Conservation (phyloP, 2,113 vertebrate species). For the Aegotheles bennettii region DNA sequence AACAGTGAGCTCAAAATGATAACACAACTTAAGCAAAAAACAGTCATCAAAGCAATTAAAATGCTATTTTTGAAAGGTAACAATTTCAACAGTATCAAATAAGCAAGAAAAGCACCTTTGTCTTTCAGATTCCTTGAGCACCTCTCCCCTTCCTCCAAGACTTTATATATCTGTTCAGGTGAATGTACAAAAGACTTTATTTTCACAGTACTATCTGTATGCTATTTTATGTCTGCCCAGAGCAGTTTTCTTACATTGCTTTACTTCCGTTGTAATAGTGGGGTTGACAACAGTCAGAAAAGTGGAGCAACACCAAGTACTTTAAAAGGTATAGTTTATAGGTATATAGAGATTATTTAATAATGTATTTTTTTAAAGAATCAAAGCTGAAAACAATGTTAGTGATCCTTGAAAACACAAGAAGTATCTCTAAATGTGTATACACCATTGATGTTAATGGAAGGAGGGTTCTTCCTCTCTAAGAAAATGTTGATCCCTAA, state of each 20-base stretch:
- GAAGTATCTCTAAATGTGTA: not conserved
- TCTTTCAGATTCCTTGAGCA: not conserved
- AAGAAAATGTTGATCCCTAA: not conserved
- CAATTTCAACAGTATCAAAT: not conserved
- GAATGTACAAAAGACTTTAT: not conserved
- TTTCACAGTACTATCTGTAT: not conserved
- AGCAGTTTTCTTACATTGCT: not conserved
- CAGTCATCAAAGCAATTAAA: not conserved
- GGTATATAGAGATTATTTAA: not conserved
- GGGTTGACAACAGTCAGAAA: not conserved
- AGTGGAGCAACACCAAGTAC: not conserved
- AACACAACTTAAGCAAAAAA: not conserved
- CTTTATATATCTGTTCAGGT: not conserved
- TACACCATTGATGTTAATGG: not conserved
- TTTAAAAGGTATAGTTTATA: not conserved
- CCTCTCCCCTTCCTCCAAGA: not conserved
- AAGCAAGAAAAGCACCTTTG: not conserved
- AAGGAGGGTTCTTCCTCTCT: not conserved
- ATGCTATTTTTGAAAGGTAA: not conserved
- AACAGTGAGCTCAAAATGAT: not conserved
- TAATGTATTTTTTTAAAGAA: not conserved
- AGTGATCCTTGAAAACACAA: not conserved
- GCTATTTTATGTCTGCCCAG: not conserved
- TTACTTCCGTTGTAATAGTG: not conserved
- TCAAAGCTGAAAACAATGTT: not conserved